phyloP scores from a whole-genome alignment of 2,797 vertebrate genomes.

The Leucoraja ocellata region DNA sequence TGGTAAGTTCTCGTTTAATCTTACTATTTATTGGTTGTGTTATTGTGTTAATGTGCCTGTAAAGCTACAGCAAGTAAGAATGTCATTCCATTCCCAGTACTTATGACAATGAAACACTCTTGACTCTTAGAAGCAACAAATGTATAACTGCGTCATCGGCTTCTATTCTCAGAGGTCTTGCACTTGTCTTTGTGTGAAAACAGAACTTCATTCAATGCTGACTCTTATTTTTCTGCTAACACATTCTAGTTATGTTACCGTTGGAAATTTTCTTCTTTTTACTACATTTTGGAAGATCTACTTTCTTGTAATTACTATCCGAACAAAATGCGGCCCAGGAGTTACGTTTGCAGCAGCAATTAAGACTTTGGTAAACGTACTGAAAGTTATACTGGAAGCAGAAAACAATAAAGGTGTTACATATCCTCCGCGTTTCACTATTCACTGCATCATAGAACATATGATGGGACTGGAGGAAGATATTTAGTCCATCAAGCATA shows the following conservation, averaged over 20 bases:
- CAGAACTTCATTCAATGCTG: slow-evolving; percentile 15
- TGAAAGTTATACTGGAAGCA: neutral
- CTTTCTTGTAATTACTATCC: neutral
- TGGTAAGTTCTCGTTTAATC: too few relatives aligned
- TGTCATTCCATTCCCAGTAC: too few relatives aligned
- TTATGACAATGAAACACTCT: too few relatives aligned
- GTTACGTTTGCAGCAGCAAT: neutral
- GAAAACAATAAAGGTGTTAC: neutral
- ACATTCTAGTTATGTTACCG: neutral
- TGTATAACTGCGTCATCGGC: neutral
- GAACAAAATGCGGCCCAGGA: neutral
- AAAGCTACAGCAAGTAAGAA: too few relatives aligned
- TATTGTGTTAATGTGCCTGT: too few relatives aligned
- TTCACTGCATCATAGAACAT: neutral
- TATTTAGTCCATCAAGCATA: too few relatives aligned
- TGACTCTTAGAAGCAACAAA: too few relatives aligned
- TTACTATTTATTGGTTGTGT: too few relatives aligned
- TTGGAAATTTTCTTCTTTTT: slow-evolving; percentile 16
- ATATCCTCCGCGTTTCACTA: neutral
- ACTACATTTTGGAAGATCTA: neutral
- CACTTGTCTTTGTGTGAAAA: neutral
- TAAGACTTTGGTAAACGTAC: neutral
- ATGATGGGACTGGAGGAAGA: too few relatives aligned
- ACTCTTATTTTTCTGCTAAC: slow-evolving; percentile 30
- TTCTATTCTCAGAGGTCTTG: neutral